Conservation (phyloP, 1,140 invertebrate genomes). For the Maniola jurtina region DNA sequence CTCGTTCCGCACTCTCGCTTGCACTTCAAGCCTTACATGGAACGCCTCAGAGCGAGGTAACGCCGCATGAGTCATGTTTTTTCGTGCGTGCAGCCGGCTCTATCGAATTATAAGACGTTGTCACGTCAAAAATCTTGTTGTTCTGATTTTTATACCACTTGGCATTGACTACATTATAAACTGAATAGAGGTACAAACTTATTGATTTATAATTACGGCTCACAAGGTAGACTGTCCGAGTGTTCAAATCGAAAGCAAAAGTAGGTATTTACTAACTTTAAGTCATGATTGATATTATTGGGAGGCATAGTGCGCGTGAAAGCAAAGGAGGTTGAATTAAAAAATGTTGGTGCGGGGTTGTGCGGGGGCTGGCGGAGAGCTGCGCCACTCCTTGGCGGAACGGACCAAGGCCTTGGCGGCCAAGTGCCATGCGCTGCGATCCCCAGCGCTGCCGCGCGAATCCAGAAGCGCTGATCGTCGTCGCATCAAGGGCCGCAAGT, state of each 20-base stretch:
- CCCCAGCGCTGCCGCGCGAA: slow-evolving; percentile 54
- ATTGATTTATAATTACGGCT: neutral
- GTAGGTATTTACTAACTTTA: too few relatives aligned
- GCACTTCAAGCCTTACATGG: too few relatives aligned
- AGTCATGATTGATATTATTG: slow-evolving; percentile 28
- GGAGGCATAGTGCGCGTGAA: slow-evolving; percentile 26
- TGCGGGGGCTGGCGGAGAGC: slow-evolving; percentile 60
- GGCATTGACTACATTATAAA: slow-evolving; percentile 37
- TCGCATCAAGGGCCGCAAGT: slow-evolving; percentile 60
- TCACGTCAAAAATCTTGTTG: neutral
- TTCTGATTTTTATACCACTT: slow-evolving; percentile 14
- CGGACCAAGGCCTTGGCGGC: slow-evolving; percentile 70
- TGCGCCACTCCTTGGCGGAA: slow-evolving; percentile 70
- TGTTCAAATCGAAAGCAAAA: too few relatives aligned
- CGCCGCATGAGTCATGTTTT: too few relatives aligned
- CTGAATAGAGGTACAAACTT: slow-evolving; percentile 6
- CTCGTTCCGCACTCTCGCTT: too few relatives aligned
- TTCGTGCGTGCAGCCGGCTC: too few relatives aligned
- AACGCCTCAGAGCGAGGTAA: too few relatives aligned
- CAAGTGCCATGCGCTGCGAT: slow-evolving; percentile 64
- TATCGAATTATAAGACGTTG: too few relatives aligned
- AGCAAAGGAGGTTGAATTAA: slow-evolving; percentile 46
- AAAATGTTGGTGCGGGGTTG: slow-evolving; percentile 72
- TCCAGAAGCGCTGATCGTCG: slow-evolving; percentile 55
- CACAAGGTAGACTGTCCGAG: neutral